phyloP scores from a whole-genome alignment of 2,888 invertebrate species.

The Sphaerolaimus hirsutus region DNA sequence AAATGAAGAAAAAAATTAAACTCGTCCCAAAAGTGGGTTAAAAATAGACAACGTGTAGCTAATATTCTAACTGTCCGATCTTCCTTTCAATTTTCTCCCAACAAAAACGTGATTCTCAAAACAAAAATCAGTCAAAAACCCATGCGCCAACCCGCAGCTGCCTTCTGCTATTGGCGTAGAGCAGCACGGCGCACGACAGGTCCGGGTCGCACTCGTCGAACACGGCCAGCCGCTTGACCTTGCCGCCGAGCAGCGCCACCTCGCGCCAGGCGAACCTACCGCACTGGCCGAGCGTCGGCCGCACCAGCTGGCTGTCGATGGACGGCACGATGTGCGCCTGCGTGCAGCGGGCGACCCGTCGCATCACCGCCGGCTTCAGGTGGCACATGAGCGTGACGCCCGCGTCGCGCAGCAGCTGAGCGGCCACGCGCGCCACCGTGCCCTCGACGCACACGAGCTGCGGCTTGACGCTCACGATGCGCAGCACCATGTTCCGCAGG shows the following conservation, averaged over 20 bases:
- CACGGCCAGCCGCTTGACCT: slow-evolving; percentile 60
- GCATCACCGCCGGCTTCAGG: slow-evolving; percentile 55
- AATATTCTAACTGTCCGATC: too few relatives aligned
- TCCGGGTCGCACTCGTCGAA: slow-evolving; percentile 70
- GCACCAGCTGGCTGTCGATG: slow-evolving; percentile 35
- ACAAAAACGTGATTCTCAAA: too few relatives aligned
- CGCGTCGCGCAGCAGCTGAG: slow-evolving; percentile 51
- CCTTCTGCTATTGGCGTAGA: slow-evolving; percentile 45
- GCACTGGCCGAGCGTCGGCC: slow-evolving; percentile 43
- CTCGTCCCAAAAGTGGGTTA: too few relatives aligned
- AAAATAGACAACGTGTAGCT: too few relatives aligned
- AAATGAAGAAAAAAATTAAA: too few relatives aligned
- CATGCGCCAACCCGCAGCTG: slow-evolving; percentile 10
- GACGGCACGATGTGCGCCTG: slow-evolving; percentile 34
- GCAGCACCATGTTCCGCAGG: slow-evolving; percentile 28
- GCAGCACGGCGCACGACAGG: slow-evolving; percentile 58
- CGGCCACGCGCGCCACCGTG: slow-evolving; percentile 53
- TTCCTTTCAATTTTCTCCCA: too few relatives aligned
- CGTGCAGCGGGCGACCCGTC: slow-evolving; percentile 49
- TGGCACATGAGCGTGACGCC: slow-evolving; percentile 65
- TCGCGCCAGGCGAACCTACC: slow-evolving; percentile 14
- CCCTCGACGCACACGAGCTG: slow-evolving; percentile 69
- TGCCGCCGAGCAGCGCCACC: slow-evolving; percentile 18
- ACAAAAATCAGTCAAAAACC: too few relatives aligned
- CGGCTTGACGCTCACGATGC: slow-evolving; percentile 58